Conservation (phyloP, 2,888 invertebrate genomes). For the Cataglyphis altisquamis region DNA sequence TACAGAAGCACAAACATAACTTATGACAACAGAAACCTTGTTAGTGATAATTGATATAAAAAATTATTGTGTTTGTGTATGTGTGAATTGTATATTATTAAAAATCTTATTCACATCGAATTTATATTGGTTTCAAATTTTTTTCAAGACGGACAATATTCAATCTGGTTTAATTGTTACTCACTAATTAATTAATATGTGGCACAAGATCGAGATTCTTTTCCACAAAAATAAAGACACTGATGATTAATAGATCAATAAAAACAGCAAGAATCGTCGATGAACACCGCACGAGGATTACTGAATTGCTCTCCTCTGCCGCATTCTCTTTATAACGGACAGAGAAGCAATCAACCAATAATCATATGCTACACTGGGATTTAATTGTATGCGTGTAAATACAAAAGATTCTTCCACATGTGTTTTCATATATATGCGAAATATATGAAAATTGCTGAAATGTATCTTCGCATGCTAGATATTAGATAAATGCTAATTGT, state of each 20-base stretch:
- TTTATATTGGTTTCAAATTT: background rate
- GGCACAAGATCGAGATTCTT: background rate
- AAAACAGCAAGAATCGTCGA: slow-evolving; percentile 47
- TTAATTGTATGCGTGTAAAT: slow-evolving; percentile 12
- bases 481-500: background rate
- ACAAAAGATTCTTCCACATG: slow-evolving; percentile 13
- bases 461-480: no score
- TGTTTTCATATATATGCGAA: slow-evolving; percentile 13
- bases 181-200: slow-evolving; percentile 24
- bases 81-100: background rate
- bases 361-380: slow-evolving; percentile 6
- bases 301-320: slow-evolving; percentile 72
- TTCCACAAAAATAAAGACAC: background rate
- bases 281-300: slow-evolving; percentile 75
- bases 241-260: background rate
- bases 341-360: background rate
- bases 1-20: background rate
- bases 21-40: background rate
- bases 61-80: background rate
- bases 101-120: background rate
- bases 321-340: slow-evolving; percentile 79
- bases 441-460: background rate
- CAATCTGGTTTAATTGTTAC: slow-evolving; percentile 10
- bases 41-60: background rate
- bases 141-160: background rate